A percentile compares a stretch with the other conserved stretches of the same genome.
These are phyloP conservation scores for Rhinophrynus dorsalis DNA, from an alignment of 2,797 vertebrate genomes.

Conservation along the genomic window DNA sequence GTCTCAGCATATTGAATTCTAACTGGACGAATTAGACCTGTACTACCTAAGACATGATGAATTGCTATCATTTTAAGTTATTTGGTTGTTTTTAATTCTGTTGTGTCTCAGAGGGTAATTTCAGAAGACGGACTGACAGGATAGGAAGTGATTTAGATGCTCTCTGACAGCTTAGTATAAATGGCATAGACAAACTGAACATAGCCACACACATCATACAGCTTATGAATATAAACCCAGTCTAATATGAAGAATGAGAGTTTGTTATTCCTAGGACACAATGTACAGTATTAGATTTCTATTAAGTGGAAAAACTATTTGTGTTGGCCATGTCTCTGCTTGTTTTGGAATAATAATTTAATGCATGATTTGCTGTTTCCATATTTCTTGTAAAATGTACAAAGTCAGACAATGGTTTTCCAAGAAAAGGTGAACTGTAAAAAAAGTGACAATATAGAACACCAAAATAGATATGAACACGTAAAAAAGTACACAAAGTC, in stretches of 20 bases:
- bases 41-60: slow-evolving; percentile 81
- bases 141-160: slow-evolving; percentile 96
- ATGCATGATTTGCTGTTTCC: too few species aligned
- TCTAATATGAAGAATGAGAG: slow-evolving; percentile 15
- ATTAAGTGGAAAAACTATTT: too few species aligned
- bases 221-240: slow-evolving; percentile 11
- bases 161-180: slow-evolving; percentile 94
- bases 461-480: too few species aligned
- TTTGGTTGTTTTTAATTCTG: slow-evolving; percentile 77
- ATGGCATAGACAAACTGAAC: slow-evolving; percentile 71
- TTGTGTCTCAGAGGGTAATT: slow-evolving; percentile 82
- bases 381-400: too few species aligned
- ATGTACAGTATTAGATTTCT: too few species aligned
- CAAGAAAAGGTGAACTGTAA: too few species aligned
- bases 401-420: too few species aligned
- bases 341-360: too few species aligned
- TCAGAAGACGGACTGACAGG: slow-evolving; percentile 78
- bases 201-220: slow-evolving; percentile 53
- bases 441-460: too few species aligned
- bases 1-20: slow-evolving; percentile 82
- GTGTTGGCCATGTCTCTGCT: too few species aligned
- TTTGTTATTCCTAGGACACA: too few species aligned
- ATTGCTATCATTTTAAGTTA: slow-evolving; percentile 86
- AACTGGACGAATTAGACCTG: slow-evolving; percentile 84
- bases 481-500: too few species aligned